A percentile compares a stretch with the other conserved stretches of the same genome.
phyloP scores from a whole-genome alignment of 2,113 vertebrate species.

The Hyperopisus bebe region DNA sequence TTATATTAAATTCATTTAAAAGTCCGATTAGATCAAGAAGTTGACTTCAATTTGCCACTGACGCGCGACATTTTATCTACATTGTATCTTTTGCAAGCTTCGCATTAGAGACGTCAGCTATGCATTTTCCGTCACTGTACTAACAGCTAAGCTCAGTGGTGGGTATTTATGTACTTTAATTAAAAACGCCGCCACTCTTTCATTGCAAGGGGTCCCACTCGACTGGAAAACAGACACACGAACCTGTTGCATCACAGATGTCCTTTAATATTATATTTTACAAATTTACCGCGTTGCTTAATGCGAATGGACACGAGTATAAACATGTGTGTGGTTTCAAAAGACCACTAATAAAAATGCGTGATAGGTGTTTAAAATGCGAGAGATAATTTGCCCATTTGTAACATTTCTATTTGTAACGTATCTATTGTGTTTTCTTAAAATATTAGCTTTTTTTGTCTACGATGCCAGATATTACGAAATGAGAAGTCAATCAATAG shows the following conservation, averaged over 20 bases:
- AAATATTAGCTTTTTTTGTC: not conserved
- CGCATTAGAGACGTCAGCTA: not conserved
- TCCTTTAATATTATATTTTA: not conserved
- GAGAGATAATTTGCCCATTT: not conserved
- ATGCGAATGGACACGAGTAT: not conserved
- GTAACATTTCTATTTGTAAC: not conserved
- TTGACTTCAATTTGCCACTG: not conserved
- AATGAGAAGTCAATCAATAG: not conserved
- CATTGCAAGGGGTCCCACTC: not conserved
- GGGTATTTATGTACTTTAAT: slow-evolving; percentile 14
- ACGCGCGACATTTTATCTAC: not conserved
- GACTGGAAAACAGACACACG: not conserved
- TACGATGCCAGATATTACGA: not conserved
- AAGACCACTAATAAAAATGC: not conserved
- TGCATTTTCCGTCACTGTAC: not conserved
- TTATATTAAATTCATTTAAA: slow-evolving; percentile 4
- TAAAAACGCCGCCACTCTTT: not conserved
- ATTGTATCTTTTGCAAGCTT: not conserved
- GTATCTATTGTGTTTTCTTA: not conserved
- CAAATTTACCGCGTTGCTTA: not conserved
- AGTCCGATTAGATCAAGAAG: not conserved
- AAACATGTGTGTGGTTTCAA: not conserved
- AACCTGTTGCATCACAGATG: slow-evolving; percentile 10
- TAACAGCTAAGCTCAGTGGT: not conserved
- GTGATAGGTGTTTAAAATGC: not conserved